Evolutionary conservation across 2,888 invertebrate genomes (phyloP).

Genomic region (Eupeodes latifasciatus): DNA sequence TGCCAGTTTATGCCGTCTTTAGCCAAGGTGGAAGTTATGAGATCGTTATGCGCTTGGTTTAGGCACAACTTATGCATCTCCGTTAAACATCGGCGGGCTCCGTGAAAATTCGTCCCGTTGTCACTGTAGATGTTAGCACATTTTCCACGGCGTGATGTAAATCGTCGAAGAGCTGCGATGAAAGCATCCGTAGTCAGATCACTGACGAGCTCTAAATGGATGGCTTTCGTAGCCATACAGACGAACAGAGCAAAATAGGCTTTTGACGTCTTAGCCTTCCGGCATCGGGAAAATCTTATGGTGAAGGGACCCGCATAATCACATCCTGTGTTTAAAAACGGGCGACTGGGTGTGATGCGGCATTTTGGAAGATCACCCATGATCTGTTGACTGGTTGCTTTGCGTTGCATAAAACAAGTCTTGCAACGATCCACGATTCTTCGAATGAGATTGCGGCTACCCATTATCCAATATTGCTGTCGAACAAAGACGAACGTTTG

Average conservation of each 20-base stretch:
- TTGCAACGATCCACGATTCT: slow-evolving; percentile 47
- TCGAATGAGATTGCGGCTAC: slow-evolving; percentile 49
- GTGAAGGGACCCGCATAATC: slow-evolving; percentile 58
- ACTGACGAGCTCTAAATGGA: slow-evolving; percentile 47
- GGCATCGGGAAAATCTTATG: slow-evolving; percentile 40
- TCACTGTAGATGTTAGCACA: slow-evolving; percentile 63
- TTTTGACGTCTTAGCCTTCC: slow-evolving; percentile 36
- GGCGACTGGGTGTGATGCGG: too few species aligned
- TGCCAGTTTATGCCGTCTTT: slow-evolving; percentile 64
- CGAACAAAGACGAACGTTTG: slow-evolving; percentile 37
- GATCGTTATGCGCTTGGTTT: slow-evolving; percentile 45
- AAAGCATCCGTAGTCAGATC: slow-evolving; percentile 59
- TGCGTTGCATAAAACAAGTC: slow-evolving; percentile 61
- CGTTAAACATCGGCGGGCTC: slow-evolving; percentile 51
- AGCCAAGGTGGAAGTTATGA: slow-evolving; percentile 52
- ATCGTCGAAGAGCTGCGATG: slow-evolving; percentile 57
- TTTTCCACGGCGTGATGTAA: slow-evolving; percentile 55
- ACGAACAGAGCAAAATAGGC: slow-evolving; percentile 61
- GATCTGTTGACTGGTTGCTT: slow-evolving; percentile 32
- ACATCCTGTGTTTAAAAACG: too few species aligned
- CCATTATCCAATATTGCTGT: slow-evolving; percentile 64
- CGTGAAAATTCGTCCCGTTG: slow-evolving; percentile 69
- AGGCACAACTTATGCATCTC: slow-evolving; percentile 58
- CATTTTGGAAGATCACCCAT: slow-evolving; percentile 57
- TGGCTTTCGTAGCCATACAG: slow-evolving; percentile 62